Conservation (phyloP, 2,888 invertebrate species). For the Noctua janthina region DNA sequence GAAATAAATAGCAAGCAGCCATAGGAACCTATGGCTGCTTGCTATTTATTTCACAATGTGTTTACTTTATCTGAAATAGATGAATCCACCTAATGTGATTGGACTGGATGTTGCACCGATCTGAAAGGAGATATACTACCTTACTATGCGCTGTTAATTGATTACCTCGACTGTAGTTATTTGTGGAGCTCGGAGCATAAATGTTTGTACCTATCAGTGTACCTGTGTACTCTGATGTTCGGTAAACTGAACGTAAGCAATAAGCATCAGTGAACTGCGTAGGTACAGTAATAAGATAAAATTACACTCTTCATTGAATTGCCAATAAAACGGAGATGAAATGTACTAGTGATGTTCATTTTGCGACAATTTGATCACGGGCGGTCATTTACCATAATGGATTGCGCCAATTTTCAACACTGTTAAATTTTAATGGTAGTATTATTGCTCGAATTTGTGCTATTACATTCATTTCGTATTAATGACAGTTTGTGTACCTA, state of each 20-base stretch:
- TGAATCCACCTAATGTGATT: constrained; percentile 63
- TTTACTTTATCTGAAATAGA: constrained; percentile 49
- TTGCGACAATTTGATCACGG: constrained; percentile 76
- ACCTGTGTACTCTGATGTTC: constrained; percentile 3
- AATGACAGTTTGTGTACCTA: constrained; percentile 44
- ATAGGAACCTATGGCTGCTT: constrained; percentile 12
- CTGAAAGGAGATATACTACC: constrained; percentile 50
- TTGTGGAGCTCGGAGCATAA: constrained; percentile 39
- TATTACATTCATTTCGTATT: constrained; percentile 55
- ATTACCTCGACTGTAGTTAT: constrained; percentile 52
- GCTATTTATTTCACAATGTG: constrained; percentile 51
- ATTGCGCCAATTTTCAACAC: constrained; percentile 76
- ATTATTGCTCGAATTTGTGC: constrained; percentile 61
- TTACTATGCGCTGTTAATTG: constrained; percentile 53
- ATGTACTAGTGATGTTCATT: constrained; percentile 76
- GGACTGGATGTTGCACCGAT: constrained; percentile 42
- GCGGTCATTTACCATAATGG: constrained; percentile 78
- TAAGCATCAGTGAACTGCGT: constrained; percentile 34
- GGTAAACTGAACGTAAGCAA: constrained; percentile 31
- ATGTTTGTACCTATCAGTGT: background rate
- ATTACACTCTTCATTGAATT: constrained; percentile 73
- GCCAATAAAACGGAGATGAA: constrained; percentile 77
- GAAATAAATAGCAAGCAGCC: too few species aligned
- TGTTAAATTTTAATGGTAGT: constrained; percentile 73
- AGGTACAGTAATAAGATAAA: constrained; percentile 72